Conservation (phyloP, 2,888 invertebrate genomes). For the Stenoptilia bipunctidactyla region DNA sequence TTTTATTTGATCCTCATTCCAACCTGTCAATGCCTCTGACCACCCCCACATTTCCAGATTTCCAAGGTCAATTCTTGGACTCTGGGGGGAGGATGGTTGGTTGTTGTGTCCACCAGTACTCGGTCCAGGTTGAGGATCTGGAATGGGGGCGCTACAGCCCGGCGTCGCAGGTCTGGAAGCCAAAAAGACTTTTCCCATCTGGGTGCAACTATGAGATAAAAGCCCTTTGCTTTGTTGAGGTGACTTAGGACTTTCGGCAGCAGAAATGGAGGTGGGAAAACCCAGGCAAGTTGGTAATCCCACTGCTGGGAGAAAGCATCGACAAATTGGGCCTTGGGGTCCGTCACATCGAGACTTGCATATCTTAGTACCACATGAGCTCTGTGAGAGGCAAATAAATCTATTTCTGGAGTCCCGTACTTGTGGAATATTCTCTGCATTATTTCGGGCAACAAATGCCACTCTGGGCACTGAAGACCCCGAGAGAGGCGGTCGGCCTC, state of each 20-base stretch:
- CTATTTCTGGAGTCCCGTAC: conserved; percentile 7
- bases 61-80: too few relatives aligned
- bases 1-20: too few relatives aligned
- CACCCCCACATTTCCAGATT: too few relatives aligned
- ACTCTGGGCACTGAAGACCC: conserved; percentile 6
- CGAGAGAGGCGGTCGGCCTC: too few relatives aligned
- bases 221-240: conserved; percentile 3
- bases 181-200: too few relatives aligned
- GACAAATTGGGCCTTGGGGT: conserved; percentile 5
- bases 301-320: conserved; percentile 10
- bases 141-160: too few relatives aligned
- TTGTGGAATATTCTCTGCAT: conserved; percentile 3
- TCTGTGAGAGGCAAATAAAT: conserved; percentile 17
- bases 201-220: too few relatives aligned
- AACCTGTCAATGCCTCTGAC: too few relatives aligned
- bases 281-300: conserved; percentile 12
- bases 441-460: conserved; percentile 6
- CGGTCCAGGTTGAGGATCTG: too few relatives aligned
- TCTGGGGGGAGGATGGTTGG: too few relatives aligned
- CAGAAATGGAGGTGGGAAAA: conserved; percentile 12
- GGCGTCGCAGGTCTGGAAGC: too few relatives aligned
- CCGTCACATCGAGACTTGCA: conserved; percentile 6
- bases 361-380: conserved; percentile 9
- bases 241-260: background rate
- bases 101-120: too few relatives aligned